Evolutionary conservation across 2,797 vertebrate species (phyloP).

Genomic region (Melanogrammus aeglefinus): DNA sequence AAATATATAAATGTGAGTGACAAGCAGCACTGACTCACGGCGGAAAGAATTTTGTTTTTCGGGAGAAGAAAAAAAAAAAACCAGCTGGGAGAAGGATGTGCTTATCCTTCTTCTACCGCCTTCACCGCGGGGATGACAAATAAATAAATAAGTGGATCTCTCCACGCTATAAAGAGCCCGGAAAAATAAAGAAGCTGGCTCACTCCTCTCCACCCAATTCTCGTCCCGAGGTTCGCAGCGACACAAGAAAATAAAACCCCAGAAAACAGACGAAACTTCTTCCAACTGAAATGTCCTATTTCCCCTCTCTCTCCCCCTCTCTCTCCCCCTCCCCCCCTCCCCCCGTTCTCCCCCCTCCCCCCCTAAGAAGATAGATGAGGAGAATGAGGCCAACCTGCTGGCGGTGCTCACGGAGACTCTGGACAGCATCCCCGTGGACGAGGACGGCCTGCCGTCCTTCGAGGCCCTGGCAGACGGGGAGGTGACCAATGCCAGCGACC

Average conservation of each 20-base stretch:
- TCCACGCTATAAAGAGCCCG: too few relatives aligned
- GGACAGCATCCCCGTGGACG: constrained; percentile 99
- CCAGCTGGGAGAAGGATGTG: too few relatives aligned
- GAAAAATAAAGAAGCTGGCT: too few relatives aligned
- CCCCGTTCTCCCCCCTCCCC: too few relatives aligned
- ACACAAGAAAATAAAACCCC: constrained; percentile 45
- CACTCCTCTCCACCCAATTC: background rate
- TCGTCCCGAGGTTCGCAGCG: constrained; percentile 46
- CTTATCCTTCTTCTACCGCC: constrained; percentile 36
- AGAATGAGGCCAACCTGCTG: constrained; percentile 98
- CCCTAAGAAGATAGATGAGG: constrained; percentile 98
- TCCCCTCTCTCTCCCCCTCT: constrained; percentile 46
- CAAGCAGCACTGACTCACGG: constrained; percentile 70
- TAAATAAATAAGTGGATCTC: too few relatives aligned
- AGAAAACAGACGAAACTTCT: constrained; percentile 17
- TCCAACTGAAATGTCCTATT: constrained; percentile 74
- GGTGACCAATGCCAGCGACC: constrained; percentile 95
- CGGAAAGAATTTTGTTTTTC: constrained; percentile 50
- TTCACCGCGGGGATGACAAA: constrained; percentile 7
- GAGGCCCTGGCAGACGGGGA: constrained; percentile 98
- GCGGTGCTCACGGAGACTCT: constrained; percentile 98
- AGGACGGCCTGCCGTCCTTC: constrained; percentile 99
- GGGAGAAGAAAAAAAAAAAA: too few relatives aligned
- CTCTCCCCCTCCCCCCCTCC: constrained; percentile 27
- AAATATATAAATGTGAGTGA: constrained; percentile 58